Evolutionary conservation across 2,888 invertebrate genomes (phyloP).

Genomic region (Alcis repandata): DNA sequence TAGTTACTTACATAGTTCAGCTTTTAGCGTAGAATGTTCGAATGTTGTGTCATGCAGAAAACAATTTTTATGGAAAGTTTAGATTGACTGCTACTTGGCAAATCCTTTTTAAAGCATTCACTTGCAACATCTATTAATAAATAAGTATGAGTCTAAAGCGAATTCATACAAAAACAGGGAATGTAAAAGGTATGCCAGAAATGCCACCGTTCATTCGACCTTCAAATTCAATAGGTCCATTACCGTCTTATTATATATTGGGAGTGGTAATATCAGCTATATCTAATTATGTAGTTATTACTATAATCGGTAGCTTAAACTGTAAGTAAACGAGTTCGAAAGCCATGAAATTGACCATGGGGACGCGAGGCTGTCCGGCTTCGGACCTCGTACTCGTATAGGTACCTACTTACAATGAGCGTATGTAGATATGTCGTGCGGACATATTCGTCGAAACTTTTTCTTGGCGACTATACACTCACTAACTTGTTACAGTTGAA

Average conservation of each 20-base stretch:
- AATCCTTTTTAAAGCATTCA: background rate
- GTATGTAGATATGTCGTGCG: slow-evolving; percentile 20
- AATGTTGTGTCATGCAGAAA: too few relatives aligned
- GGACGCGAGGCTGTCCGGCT: slow-evolving; percentile 62
- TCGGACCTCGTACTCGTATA: slow-evolving; percentile 51
- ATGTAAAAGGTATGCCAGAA: slow-evolving; percentile 38
- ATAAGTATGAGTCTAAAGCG: background rate
- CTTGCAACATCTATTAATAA: background rate
- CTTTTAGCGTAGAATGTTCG: too few relatives aligned
- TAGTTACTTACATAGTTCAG: too few relatives aligned
- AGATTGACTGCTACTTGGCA: too few relatives aligned
- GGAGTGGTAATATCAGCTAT: slow-evolving; percentile 33
- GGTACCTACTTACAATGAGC: slow-evolving; percentile 7
- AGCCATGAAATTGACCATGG: slow-evolving; percentile 77
- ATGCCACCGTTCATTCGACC: slow-evolving; percentile 42
- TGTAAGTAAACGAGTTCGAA: slow-evolving; percentile 45
- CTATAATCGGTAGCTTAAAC: slow-evolving; percentile 42
- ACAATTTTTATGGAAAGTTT: too few relatives aligned
- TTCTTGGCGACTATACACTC: slow-evolving; percentile 44
- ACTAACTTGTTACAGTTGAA: slow-evolving; percentile 38
- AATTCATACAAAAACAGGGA: slow-evolving; percentile 29
- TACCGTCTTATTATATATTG: slow-evolving; percentile 33
- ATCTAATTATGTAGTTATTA: slow-evolving; percentile 44
- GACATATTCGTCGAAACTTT: slow-evolving; percentile 37
- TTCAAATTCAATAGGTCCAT: slow-evolving; percentile 39